Percentiles rank a stretch among this genome's conserved stretches.
phyloP scores from a whole-genome alignment of 37 sponge, comb jelly and placozoan species.

The Beroe forskalii region DNA sequence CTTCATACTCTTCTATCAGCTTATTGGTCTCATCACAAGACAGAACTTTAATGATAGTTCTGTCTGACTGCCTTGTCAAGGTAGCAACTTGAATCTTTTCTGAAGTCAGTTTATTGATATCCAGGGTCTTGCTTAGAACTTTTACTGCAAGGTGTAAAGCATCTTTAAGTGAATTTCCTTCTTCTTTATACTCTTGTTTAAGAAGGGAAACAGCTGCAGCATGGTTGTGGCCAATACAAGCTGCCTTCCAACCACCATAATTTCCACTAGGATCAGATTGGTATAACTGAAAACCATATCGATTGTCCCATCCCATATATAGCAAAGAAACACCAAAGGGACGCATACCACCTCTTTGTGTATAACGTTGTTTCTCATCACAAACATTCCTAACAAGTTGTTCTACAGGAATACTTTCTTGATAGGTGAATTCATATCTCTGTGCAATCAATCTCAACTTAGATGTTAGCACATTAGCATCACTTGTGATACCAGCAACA shows the following conservation, averaged over 20 bases:
- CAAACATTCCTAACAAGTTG: constrained; percentile 91
- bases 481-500: constrained; percentile 98
- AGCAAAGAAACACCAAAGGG: constrained; percentile 98
- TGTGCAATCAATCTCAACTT: constrained; percentile 83
- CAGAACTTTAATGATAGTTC: constrained; percentile 79
- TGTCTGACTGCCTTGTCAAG: constrained; percentile 74
- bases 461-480: constrained; percentile 93
- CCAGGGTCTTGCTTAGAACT: constrained; percentile 91
- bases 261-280: constrained; percentile 98
- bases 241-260: constrained; percentile 99
- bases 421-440: constrained; percentile 79
- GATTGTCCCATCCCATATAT: constrained; percentile 99
- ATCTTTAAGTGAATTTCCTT: constrained; percentile 76
- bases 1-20: constrained; percentile 66
- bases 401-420: constrained; percentile 93
- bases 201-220: constrained; percentile 91
- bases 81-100: constrained; percentile 94
- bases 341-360: constrained; percentile 91
- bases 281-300: constrained; percentile 92
- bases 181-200: constrained; percentile 96
- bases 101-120: constrained; percentile 84
- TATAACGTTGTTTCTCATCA: constrained; percentile 94
- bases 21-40: constrained; percentile 62
- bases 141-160: constrained; percentile 88
- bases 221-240: constrained; percentile 96